Evolutionary conservation across 2,888 invertebrate genomes (phyloP), one percentile per base, ranked within the genome.

Genomic region (Nudaria mundana): DNA sequence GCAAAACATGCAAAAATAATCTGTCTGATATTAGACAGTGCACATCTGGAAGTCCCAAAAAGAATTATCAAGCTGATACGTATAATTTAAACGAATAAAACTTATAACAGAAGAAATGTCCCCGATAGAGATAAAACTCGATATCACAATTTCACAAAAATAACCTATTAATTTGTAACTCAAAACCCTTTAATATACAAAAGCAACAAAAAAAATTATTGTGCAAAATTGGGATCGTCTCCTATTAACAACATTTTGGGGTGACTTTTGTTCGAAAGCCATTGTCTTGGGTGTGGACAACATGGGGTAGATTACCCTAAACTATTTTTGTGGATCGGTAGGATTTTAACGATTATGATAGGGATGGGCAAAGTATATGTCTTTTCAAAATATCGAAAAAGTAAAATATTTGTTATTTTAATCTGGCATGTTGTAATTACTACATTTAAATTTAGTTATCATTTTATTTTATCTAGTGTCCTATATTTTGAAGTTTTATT

Each of bases 81-180:
- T 5, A 18, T 18, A 18, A 18, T 5, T 18, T 18, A 18, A 18
- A 18, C 5, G 33, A 33, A 41, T 11, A 26, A 6, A 31, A 25
- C 11, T 7, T 11, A 25, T 25, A 25, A 12, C 14, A 12, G 16
- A 14, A 28, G 4, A 15, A 14, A 29, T n/a, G 5, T 10, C 4
- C 8, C 10, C 8, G n/a, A 22, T 23, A 3, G 1, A 5, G n/a
- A 13, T 20, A 35, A 35, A n/a, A 22, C 24, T 23, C 31, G 12
- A 38, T 63, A 64, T 66, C 61, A 37, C 62, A 65, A 43, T 48
- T 51, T 64, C 61, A 53, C 64, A 68, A 74, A 71, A 56, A 65
- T 69, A 74, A 63, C 76, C 72, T 66, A 81, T 84, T 81, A 83
- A 80, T 82, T 73, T 67, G 84, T 66, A 81, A 84, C 82, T 70